Conservation (phyloP, 2,797 vertebrate species). For the Paramormyrops hopkinsi region DNA sequence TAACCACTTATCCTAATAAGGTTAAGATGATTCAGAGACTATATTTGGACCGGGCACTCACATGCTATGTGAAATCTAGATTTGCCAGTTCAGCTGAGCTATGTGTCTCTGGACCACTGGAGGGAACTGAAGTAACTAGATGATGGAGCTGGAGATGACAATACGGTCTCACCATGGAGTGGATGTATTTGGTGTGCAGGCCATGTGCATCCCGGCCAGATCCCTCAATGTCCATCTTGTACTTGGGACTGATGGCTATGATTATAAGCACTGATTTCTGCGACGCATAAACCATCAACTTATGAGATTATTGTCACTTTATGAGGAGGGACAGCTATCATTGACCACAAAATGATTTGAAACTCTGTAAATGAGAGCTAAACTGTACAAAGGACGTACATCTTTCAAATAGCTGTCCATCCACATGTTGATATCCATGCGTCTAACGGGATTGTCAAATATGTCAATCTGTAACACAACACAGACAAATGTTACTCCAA, state of each 20-base stretch:
- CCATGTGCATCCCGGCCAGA: conserved; percentile 66
- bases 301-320: background rate
- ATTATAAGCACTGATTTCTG: conserved; percentile 82
- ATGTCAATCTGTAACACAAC: conserved; percentile 69
- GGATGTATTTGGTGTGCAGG: conserved; percentile 81
- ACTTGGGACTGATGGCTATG: conserved; percentile 85
- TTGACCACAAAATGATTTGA: background rate
- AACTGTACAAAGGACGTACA: conserved; percentile 58
- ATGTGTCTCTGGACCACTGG: background rate
- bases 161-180: conserved; percentile 74
- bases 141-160: background rate
- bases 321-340: background rate
- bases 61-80: background rate
- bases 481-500: background rate
- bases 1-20: background rate
- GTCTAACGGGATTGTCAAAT: conserved; percentile 69
- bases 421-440: conserved; percentile 79
- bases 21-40: background rate
- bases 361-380: background rate
- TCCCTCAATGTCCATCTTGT: conserved; percentile 79
- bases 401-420: conserved; percentile 77
- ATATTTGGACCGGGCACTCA: background rate
- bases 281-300: background rate
- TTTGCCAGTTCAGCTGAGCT: background rate
- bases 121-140: background rate